These are phyloP conservation scores for Megalurothrips usitatus DNA, from an alignment of 2,888 invertebrate genomes.

Conservation along the genomic window DNA sequence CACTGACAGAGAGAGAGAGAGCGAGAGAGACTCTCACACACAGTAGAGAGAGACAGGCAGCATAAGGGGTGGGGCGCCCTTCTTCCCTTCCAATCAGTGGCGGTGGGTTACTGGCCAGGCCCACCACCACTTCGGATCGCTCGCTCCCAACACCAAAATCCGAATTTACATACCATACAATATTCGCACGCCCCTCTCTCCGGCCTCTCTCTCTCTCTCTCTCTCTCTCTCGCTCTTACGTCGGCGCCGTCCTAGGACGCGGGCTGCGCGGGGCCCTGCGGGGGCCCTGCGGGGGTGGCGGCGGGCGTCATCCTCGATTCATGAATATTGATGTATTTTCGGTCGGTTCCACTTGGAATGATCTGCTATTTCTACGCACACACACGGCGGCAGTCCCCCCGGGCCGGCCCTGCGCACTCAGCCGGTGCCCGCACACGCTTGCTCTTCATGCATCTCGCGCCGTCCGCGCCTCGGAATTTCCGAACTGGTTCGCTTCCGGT, in stretches of 20 bases:
- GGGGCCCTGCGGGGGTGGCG: too few species aligned
- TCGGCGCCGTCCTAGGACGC: too few species aligned
- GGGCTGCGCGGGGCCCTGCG: too few species aligned
- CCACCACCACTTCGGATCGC: background rate
- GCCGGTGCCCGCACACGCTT: background rate
- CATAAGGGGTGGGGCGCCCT: background rate
- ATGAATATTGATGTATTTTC: slow-evolving; percentile 25
- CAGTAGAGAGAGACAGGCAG: too few species aligned
- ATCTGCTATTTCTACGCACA: slow-evolving; percentile 22
- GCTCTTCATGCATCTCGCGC: too few species aligned
- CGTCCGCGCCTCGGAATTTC: background rate
- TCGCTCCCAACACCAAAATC: slow-evolving; percentile 1
- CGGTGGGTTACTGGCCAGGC: background rate
- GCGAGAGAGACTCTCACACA: background rate
- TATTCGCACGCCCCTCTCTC: background rate
- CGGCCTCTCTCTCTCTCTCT: too few species aligned
- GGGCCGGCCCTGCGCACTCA: background rate
- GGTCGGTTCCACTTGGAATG: slow-evolving; percentile 25
- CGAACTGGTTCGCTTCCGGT: slow-evolving; percentile 11
- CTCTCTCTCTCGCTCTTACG: too few species aligned
- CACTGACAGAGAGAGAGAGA: background rate
- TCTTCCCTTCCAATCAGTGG: background rate
- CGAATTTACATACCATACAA: slow-evolving; percentile 23
- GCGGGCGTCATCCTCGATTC: slow-evolving; percentile 19
- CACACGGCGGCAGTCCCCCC: background rate